These are phyloP conservation scores for Lottia gigantea DNA, from an alignment of 2,888 invertebrate genomes.

Conservation along the genomic window DNA sequence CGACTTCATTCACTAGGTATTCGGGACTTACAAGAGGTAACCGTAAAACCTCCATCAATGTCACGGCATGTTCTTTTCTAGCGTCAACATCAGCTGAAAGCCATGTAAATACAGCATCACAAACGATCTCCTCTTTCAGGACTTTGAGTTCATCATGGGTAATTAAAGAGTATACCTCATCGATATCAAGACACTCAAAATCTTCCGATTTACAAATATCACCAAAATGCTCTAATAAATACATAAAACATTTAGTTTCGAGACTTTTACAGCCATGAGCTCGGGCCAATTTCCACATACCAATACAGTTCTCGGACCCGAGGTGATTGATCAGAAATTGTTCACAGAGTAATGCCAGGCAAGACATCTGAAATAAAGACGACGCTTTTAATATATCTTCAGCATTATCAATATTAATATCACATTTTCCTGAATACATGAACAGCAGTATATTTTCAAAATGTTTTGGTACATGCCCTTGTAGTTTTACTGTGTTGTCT, in stretches of 20 bases:
- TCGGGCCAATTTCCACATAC: conserved; percentile 85
- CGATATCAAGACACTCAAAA: conserved; percentile 73
- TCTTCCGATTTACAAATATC: conserved; percentile 49
- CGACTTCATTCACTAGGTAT: conserved; percentile 46
- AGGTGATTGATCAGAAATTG: conserved; percentile 79
- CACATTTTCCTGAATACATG: conserved; percentile 83
- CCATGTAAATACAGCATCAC: conserved; percentile 81
- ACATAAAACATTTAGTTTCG: conserved; percentile 77
- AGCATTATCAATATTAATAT: conserved; percentile 82
- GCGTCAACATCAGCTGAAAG: conserved; percentile 72
- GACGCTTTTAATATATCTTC: conserved; percentile 79
- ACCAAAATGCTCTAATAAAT: conserved; percentile 72
- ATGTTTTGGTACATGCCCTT: conserved; percentile 75
- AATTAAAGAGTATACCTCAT: conserved; percentile 82
- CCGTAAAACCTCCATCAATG: conserved; percentile 48
- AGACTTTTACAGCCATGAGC: conserved; percentile 79
- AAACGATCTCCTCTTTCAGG: conserved; percentile 84
- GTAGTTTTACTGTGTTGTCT: conserved; percentile 41
- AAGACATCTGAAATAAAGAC: conserved; percentile 85
- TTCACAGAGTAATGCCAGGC: conserved; percentile 83
- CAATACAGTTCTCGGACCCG: conserved; percentile 83
- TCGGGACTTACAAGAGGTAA: conserved; percentile 50
- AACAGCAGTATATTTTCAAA: conserved; percentile 84
- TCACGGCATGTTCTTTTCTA: conserved; percentile 69
- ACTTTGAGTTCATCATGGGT: conserved; percentile 86